Evolutionary conservation across 1,140 invertebrate genomes (phyloP), one percentile per base, ranked within the genome.

Genomic region (Bombus vancouverensis): DNA sequence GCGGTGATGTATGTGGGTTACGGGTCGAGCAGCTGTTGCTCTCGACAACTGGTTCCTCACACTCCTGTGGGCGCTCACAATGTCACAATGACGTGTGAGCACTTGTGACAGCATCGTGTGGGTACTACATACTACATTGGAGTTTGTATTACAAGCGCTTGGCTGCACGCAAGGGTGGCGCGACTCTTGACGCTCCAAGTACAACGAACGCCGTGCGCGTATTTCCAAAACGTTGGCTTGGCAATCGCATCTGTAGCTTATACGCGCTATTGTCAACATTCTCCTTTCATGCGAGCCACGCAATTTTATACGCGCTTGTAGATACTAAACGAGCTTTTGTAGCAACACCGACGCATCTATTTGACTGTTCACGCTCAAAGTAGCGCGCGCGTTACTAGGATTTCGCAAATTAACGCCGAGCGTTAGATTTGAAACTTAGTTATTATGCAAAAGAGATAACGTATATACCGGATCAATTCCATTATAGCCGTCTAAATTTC

Each of bases 1-100:
- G 94, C 90, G 93, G 93, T 94, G 94, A 95, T 95, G 94, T 94
- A 95, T 94, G 92, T 94, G 93, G 94, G 94, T 94, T 94, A 94
- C 91, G 93, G 92, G 91, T 93, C 93, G 92, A 93, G 93, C 94
- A 95, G 94, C 93, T 95, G 94, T 94, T 94, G 90, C 92, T 89
- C 91, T 91, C 89, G 88, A 92, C 92, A 92, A 92, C 92, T 92
- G 92, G 92, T 92, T 91, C 92, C 92, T 93, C 92, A 91, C 92
- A 92, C 92, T 93, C 90, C 92, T 87, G 81, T 92, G 91, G 88
- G 88, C 92, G 90, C 92, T 94, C 92, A 92, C 93, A 93, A 93
- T 93, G 93, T 94, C 93, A 94, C 93, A 94, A 94, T 94, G 93
- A 94, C 93, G 93, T 92, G 93, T 87, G 92, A 93, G 92, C 94